Conservation (phyloP, 2,888 invertebrate species). For the Lucinisca nassula region DNA sequence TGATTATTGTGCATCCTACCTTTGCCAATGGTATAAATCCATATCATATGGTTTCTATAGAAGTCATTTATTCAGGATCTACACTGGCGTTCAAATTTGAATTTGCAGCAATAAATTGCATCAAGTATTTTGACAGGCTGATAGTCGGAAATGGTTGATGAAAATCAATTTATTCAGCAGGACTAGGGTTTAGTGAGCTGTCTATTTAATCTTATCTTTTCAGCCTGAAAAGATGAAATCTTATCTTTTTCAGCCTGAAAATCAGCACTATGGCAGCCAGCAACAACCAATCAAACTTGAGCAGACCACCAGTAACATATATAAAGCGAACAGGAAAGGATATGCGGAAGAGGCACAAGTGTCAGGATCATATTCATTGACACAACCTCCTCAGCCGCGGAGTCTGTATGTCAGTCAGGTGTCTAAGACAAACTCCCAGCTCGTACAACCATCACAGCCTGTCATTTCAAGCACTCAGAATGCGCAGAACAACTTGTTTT, state of each 20-base stretch:
- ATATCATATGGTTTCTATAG: too few species aligned
- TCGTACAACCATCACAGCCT: background rate
- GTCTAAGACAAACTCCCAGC: background rate
- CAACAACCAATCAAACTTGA: background rate
- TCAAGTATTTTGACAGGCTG: too few species aligned
- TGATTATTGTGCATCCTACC: too few species aligned
- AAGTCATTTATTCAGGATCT: too few species aligned
- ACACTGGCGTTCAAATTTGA: too few species aligned
- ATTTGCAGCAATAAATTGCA: too few species aligned
- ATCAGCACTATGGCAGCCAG: background rate
- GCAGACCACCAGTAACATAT: background rate
- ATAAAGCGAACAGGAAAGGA: background rate
- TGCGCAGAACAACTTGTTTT: conserved; percentile 28
- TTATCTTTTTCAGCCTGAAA: background rate
- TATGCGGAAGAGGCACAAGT: background rate
- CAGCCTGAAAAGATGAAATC: too few species aligned
- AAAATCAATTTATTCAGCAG: too few species aligned
- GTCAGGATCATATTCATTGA: background rate
- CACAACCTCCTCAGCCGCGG: background rate
- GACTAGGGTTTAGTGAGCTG: too few species aligned
- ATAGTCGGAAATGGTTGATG: too few species aligned
- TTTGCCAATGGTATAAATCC: too few species aligned
- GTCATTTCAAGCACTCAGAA: conserved; percentile 4
- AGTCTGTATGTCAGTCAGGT: background rate
- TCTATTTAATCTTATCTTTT: too few species aligned